Percentiles rank a stretch among this genome's conserved stretches.
Evolutionary conservation across 2,797 vertebrate species (phyloP).

Genomic region (Hemitrygon akajei): DNA sequence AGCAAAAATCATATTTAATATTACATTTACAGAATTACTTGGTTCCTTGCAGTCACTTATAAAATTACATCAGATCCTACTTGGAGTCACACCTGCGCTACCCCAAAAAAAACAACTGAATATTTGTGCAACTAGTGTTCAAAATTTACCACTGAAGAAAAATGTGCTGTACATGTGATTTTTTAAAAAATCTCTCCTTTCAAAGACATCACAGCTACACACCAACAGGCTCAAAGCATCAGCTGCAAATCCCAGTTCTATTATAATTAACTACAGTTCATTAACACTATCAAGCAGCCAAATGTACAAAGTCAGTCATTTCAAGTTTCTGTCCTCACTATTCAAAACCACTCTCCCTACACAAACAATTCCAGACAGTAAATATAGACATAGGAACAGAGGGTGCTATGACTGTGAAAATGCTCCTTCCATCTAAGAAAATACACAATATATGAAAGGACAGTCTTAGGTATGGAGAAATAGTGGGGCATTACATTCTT

Average conservation of each 20-base stretch:
- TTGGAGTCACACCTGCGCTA: neutral
- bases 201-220: neutral
- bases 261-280: neutral
- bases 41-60: neutral
- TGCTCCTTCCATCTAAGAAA: no score
- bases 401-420: neutral
- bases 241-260: slow-evolving; percentile 8
- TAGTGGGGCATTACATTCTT: no score
- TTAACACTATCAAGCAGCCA: neutral
- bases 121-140: neutral
- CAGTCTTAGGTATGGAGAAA: no score
- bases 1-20: neutral
- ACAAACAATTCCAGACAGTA: no score
- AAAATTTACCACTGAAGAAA: neutral
- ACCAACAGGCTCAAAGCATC: neutral
- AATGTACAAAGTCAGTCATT: neutral
- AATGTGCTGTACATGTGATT: neutral
- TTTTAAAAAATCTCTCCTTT: neutral
- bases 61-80: neutral
- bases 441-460: no score
- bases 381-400: neutral
- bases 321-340: neutral
- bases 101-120: neutral
- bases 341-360: neutral
- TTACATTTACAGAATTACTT: neutral